Percentiles rank a stretch among this genome's conserved stretches.
phyloP scores from a whole-genome alignment of 2,888 invertebrate genomes.

The Abscondita cerata region DNA sequence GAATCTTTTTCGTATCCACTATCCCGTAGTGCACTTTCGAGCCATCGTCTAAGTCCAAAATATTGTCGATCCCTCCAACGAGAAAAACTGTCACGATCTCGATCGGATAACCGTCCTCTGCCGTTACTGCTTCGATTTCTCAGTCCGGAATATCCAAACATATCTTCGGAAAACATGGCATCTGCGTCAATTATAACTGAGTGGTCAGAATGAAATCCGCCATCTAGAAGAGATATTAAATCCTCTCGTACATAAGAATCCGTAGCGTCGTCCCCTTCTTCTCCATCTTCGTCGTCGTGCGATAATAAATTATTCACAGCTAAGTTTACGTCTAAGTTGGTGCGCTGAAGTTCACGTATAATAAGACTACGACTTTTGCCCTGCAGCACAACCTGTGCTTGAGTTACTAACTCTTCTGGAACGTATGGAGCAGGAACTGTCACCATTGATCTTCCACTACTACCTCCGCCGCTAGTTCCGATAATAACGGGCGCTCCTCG shows the following conservation, averaged over 20 bases:
- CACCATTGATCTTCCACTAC: constrained; percentile 80
- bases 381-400: constrained; percentile 92
- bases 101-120: constrained; percentile 55
- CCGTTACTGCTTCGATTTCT: constrained; percentile 68
- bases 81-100: constrained; percentile 84
- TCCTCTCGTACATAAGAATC: constrained; percentile 98
- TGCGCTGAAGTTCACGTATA: constrained; percentile 94
- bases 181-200: constrained; percentile 97
- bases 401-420: constrained; percentile 97
- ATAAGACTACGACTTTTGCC: constrained; percentile 98
- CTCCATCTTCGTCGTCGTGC: constrained; percentile 98
- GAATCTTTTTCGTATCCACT: constrained; percentile 86
- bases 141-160: constrained; percentile 95
- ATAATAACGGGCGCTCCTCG: constrained; percentile 90
- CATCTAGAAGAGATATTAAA: constrained; percentile 94
- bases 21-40: constrained; percentile 90
- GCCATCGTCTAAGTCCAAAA: constrained; percentile 91
- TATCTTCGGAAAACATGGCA: constrained; percentile 95
- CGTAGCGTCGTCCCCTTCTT: constrained; percentile 86
- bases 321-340: constrained; percentile 98
- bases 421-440: constrained; percentile 95
- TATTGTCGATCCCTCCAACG: constrained; percentile 92
- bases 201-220: constrained; percentile 92
- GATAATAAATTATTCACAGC: constrained; percentile 99
- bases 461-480: constrained; percentile 79